Conservation (phyloP, 2,113 vertebrate species). For the Bucco capensis region DNA sequence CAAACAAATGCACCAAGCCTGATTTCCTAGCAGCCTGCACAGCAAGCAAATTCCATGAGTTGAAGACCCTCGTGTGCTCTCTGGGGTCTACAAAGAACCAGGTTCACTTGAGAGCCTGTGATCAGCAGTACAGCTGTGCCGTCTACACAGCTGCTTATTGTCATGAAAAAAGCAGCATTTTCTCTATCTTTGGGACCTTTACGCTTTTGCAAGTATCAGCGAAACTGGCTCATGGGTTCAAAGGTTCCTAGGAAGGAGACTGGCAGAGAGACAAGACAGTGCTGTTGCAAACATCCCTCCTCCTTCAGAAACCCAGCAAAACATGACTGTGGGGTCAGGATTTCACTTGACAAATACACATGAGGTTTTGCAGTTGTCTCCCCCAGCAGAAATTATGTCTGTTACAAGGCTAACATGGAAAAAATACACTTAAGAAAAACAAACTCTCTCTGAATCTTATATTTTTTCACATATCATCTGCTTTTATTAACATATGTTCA, state of each 20-base stretch:
- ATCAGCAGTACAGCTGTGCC: background rate
- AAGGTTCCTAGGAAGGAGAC: background rate
- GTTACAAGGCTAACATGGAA: background rate
- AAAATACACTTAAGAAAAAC: background rate
- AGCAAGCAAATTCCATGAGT: background rate
- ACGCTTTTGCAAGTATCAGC: background rate
- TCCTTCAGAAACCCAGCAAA: background rate
- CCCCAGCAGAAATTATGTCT: background rate
- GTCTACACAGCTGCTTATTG: background rate
- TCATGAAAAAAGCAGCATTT: background rate
- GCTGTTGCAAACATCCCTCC: background rate
- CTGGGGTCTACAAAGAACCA: accelerated
- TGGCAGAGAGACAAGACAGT: background rate
- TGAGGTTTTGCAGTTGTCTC: background rate
- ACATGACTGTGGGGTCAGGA: accelerated
- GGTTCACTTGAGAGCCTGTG: background rate
- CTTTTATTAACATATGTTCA: constrained; percentile 16
- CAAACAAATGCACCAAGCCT: accelerated
- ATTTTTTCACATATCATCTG: constrained; percentile 19
- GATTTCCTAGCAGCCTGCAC: background rate
- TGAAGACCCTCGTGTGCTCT: accelerated
- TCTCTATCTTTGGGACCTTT: background rate
- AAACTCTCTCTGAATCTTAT: background rate
- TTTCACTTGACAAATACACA: background rate
- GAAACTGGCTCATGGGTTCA: background rate